Base-by-base conservation (phyloP, 1,140 invertebrate species). In the Halotydeus destructor region DNA sequence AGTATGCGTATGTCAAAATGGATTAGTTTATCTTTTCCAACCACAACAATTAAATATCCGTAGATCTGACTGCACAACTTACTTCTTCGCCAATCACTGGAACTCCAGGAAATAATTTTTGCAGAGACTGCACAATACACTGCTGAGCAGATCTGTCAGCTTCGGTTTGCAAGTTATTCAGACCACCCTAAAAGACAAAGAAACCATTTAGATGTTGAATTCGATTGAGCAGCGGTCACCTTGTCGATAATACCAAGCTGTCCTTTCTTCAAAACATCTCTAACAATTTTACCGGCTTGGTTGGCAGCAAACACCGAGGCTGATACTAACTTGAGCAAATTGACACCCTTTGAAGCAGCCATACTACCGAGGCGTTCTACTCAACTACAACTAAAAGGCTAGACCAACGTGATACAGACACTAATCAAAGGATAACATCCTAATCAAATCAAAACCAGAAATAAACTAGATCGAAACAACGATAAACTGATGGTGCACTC, bases 151-250 rank as follows among this genome's bases (percentile, higher is more conserved):
- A 79, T 49, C 91, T 68, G 60, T 98, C 93, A 3, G 91, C 93
- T 67, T 94, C 84, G 5, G 93, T 98, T 67, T 97, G 89, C 16
- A 88, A 68, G 66, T 98, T 89, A 68, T 86, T 79, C 50, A 75
- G 72, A n/a, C 77, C 82, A 69, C 83, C 55, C 39, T 62, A 46
- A 36, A 14, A 18, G 39, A 44, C n/a, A 37, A 8, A 12, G 24
- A 31, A 41, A 45, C 1, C 33, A 16, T 18, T 36, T 9, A 16
- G 6, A 25, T n/a, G n/a, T n/a, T n/a, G n/a, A n/a, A n/a, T n/a
- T n/a, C n/a, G n/a, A n/a, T n/a, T n/a, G n/a, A n/a, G 25, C 11
- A 49, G 14, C 14, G 11, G 40, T 45, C 61, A 80, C 78, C 67
- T 91, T 91, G 53, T 89, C 78, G 27, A 93, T 71, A 52, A 93